phyloP scores from a whole-genome alignment of 2,888 invertebrate species.

The Cheilosia pagana region DNA sequence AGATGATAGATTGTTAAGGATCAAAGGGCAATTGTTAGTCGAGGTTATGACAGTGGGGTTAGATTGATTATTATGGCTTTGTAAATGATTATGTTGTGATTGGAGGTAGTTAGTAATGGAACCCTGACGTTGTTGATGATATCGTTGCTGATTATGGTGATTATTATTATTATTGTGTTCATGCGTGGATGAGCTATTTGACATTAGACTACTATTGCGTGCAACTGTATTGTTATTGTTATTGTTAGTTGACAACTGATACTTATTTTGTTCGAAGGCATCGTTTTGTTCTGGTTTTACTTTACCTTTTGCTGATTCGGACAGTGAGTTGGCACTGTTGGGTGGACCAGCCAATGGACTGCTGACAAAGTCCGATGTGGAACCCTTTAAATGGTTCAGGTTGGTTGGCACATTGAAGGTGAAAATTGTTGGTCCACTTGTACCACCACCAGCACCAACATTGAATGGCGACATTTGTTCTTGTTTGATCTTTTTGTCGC shows the following conservation, averaged over 20 bases:
- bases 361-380: slow-evolving; percentile 43
- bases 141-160: slow-evolving; percentile 79
- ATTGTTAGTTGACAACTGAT: slow-evolving; percentile 60
- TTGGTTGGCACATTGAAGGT: slow-evolving; percentile 82
- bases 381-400: slow-evolving; percentile 71
- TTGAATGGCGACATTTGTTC: slow-evolving; percentile 82
- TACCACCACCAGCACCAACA: slow-evolving; percentile 76
- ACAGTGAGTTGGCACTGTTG: slow-evolving; percentile 22
- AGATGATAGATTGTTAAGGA: slow-evolving; percentile 59
- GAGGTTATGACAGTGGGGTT: slow-evolving; percentile 74
- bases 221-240: slow-evolving; percentile 54
- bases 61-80: slow-evolving; percentile 60
- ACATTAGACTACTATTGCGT: slow-evolving; percentile 61
- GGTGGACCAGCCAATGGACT: slow-evolving; percentile 47
- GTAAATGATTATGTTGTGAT: slow-evolving; percentile 67
- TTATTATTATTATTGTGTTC: slow-evolving; percentile 61
- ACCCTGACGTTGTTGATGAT: slow-evolving; percentile 75
- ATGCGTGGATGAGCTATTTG: slow-evolving; percentile 63
- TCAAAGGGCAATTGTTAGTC: slow-evolving; percentile 73
- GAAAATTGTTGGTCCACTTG: slow-evolving; percentile 78
- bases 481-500: slow-evolving; percentile 81
- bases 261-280: slow-evolving; percentile 47
- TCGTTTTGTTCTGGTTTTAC: slow-evolving; percentile 57
- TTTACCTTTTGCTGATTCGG: slow-evolving; percentile 69
- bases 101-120: slow-evolving; percentile 46